phyloP scores from a whole-genome alignment of 2,888 invertebrate genomes.

The Exephanes ischioxanthus region DNA sequence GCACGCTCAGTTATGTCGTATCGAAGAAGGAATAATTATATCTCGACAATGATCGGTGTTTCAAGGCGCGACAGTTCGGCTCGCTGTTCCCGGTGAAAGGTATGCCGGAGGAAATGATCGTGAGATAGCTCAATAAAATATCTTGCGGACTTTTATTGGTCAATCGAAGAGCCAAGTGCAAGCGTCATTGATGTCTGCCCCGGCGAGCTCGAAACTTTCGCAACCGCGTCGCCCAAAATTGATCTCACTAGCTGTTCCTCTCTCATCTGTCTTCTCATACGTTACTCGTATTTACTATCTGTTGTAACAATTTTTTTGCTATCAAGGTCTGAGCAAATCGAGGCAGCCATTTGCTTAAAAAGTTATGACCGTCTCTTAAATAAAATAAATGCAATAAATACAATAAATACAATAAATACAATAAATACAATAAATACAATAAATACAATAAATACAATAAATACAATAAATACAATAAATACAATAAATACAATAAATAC shows the following conservation, averaged over 20 bases:
- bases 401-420: background rate
- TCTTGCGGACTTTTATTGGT: conserved; percentile 19
- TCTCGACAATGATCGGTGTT: conserved; percentile 66
- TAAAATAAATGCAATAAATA: background rate
- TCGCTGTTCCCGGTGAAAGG: conserved; percentile 57
- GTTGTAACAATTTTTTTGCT: background rate
- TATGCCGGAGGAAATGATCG: conserved; percentile 26
- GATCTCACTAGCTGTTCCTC: background rate
- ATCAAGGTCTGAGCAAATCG: background rate
- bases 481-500: too few relatives aligned
- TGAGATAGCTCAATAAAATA: conserved; percentile 37
- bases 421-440: too few relatives aligned
- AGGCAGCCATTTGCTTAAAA: background rate
- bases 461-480: too few relatives aligned
- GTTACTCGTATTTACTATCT: background rate
- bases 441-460: too few relatives aligned
- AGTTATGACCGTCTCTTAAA: background rate
- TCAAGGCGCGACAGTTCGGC: conserved; percentile 59
- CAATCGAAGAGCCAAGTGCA: conserved; percentile 1
- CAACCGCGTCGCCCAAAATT: background rate
- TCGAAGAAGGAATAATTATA: conserved; percentile 39
- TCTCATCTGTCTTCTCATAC: background rate
- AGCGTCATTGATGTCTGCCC: too few relatives aligned
- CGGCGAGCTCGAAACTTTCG: background rate
- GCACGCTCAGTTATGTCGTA: conserved; percentile 4